phyloP scores from a whole-genome alignment of 2,113 vertebrate species.

The Dicaeum eximium region DNA sequence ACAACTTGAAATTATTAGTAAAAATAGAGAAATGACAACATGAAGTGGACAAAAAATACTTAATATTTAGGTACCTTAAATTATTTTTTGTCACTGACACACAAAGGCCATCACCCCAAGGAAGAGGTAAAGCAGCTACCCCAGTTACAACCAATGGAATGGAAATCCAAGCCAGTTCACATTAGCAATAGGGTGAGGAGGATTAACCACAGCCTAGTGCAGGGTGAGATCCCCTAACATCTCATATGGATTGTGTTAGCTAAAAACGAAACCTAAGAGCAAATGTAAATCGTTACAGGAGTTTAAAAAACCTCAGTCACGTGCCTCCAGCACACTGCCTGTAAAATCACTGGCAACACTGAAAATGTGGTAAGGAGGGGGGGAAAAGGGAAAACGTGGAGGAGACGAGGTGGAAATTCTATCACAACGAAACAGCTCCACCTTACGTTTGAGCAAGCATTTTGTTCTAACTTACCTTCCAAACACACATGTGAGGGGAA shows the following conservation, averaged over 20 bases:
- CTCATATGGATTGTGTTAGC: not conserved
- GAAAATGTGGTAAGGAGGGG: not conserved
- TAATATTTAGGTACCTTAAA: not conserved
- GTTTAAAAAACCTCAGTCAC: not conserved
- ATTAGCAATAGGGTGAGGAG: not conserved
- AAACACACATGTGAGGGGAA: not conserved
- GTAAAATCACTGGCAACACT: not conserved
- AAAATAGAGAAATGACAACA: not conserved
- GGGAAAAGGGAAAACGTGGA: not conserved
- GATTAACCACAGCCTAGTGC: not conserved
- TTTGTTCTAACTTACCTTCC: not conserved
- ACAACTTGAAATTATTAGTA: not conserved
- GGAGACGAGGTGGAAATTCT: not conserved
- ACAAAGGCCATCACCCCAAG: not conserved
- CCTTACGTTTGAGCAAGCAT: not conserved
- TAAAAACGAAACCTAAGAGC: not conserved
- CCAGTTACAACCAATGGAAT: not conserved
- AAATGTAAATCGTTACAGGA: not conserved
- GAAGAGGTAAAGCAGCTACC: not conserved
- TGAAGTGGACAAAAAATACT: not conserved
- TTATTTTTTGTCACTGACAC: not conserved
- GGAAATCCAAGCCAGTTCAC: not conserved
- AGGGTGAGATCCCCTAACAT: not conserved
- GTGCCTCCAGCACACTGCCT: not conserved
- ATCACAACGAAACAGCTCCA: constrained; percentile 32